Percentiles rank a stretch among this genome's conserved stretches.
Conservation (phyloP, 2,113 vertebrate species). For the Aspiorhynchus laticeps region DNA sequence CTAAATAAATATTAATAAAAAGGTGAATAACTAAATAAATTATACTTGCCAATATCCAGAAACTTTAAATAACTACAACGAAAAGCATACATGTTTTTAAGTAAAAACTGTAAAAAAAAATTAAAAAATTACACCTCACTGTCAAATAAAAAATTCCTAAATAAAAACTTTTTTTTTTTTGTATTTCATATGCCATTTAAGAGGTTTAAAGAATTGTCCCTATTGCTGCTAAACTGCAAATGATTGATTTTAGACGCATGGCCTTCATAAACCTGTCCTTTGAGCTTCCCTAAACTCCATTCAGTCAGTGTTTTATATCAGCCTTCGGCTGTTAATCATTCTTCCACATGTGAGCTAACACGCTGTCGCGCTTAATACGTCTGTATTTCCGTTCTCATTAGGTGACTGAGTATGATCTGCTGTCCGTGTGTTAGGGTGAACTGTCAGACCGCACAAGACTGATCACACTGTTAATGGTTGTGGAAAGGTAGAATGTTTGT, state of each 20-base stretch:
- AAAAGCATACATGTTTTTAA: too few species aligned
- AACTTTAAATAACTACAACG: too few species aligned
- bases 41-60: too few species aligned
- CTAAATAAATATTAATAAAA: too few species aligned
- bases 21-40: too few species aligned
- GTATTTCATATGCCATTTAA: background rate
- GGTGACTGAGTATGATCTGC: constrained; percentile 14
- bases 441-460: background rate
- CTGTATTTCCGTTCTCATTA: constrained; percentile 32
- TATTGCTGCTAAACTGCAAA: background rate
- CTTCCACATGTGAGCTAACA: constrained; percentile 11
- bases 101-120: too few species aligned
- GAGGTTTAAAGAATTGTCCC: background rate
- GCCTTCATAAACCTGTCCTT: background rate
- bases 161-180: too few species aligned
- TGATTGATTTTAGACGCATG: background rate
- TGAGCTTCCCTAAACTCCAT: constrained; percentile 2
- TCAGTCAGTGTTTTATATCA: constrained; percentile 10
- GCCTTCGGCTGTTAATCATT: background rate
- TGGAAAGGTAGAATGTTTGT: constrained; percentile 7
- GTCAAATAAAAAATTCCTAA: too few species aligned
- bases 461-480: constrained; percentile 22
- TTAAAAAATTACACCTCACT: too few species aligned
- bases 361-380: background rate
- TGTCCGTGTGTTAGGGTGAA: constrained; percentile 27